phyloP scores from a whole-genome alignment of 2,113 vertebrate genomes.

The Reinhardtius hippoglossoides region DNA sequence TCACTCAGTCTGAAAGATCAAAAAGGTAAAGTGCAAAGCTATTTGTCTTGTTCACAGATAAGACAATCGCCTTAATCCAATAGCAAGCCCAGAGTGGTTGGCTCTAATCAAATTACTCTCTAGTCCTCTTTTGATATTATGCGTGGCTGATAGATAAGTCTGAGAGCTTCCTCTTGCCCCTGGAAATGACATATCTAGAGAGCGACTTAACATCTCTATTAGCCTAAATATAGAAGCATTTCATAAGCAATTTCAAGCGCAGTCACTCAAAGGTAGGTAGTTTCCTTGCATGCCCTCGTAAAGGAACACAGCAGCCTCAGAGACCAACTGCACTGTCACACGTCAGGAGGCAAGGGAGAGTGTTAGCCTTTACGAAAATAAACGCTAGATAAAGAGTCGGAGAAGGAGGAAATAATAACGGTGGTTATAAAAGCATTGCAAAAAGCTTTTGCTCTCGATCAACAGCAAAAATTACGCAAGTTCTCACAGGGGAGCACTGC shows the following conservation, averaged over 20 bases:
- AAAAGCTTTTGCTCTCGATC: constrained; percentile 50
- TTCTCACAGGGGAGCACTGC: constrained; percentile 44
- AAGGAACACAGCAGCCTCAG: constrained; percentile 32
- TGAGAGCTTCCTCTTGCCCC: constrained; percentile 61
- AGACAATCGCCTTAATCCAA: constrained; percentile 69
- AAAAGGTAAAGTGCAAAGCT: constrained; percentile 63
- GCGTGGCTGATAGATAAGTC: constrained; percentile 65
- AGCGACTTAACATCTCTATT: constrained; percentile 63
- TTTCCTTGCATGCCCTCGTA: constrained; percentile 50
- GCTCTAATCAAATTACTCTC: constrained; percentile 72
- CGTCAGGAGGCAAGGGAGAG: constrained; percentile 27
- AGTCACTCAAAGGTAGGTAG: constrained; percentile 67
- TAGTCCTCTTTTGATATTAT: constrained; percentile 65
- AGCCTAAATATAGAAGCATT: constrained; percentile 73
- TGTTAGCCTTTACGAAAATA: constrained; percentile 46
- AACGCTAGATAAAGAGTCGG: constrained; percentile 26
- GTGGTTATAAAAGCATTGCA: constrained; percentile 36
- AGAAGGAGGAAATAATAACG: constrained; percentile 28
- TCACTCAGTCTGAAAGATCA: constrained; percentile 30
- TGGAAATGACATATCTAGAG: constrained; percentile 67
- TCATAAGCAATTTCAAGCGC: constrained; percentile 73
- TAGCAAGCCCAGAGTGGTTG: constrained; percentile 61
- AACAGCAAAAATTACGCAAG: constrained; percentile 52
- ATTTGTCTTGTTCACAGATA: constrained; percentile 74
- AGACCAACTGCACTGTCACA: constrained; percentile 32